Evolutionary conservation across 1,140 invertebrate genomes (phyloP), one percentile per base, ranked within the genome.

Genomic region (Sminthurides bifidus): DNA sequence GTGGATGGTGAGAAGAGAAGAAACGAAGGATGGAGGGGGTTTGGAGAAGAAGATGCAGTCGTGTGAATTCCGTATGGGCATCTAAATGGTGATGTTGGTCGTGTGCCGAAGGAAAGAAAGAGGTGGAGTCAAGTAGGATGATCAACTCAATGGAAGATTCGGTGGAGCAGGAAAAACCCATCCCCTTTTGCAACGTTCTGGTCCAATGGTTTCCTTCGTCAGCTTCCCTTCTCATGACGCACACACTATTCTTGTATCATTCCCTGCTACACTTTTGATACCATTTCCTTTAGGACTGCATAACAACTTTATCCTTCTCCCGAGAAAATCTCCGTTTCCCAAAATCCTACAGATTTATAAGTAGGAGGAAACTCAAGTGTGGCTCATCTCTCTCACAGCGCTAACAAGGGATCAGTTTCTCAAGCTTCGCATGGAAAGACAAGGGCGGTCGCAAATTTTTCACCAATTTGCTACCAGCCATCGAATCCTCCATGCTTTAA

Each of bases 121-220:
- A 38, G 17, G 50, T 37, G 8, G 50, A 21, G 50, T 37, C 37
- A 52, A 6, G 4, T 10, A 15, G 17, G 33, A 52, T 38, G 50
- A 52, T 26, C 3, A 38, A 52, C 37, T 38, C 37, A 55, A 46
- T 55, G 44, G 17, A 44, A 44, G 52, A 43, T 54, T 53, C 35
- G 51, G 35, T 41, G 37, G 37, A 53, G 51, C 35, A 53, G 51
- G 46, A 27, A 38, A 50, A 45, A 23, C 55, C 45, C 37, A 46
- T 41, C 55, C 38, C 56, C 56, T 44, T 53, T 58, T 58, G 40
- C 30, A 58, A 33, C 33, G 57, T 54, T 59, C 57, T 54, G 57
- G 57, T 54, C 57, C 57, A 59, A 59, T 59, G 57, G 57, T 54
- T 54, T 59, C 44, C 57, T 54, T 46, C 41, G 56, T 53, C 55